Evolutionary conservation across 2,797 vertebrate genomes (phyloP), one percentile per base, ranked within the genome.

Genomic region (Pyrocephalus nanus): DNA sequence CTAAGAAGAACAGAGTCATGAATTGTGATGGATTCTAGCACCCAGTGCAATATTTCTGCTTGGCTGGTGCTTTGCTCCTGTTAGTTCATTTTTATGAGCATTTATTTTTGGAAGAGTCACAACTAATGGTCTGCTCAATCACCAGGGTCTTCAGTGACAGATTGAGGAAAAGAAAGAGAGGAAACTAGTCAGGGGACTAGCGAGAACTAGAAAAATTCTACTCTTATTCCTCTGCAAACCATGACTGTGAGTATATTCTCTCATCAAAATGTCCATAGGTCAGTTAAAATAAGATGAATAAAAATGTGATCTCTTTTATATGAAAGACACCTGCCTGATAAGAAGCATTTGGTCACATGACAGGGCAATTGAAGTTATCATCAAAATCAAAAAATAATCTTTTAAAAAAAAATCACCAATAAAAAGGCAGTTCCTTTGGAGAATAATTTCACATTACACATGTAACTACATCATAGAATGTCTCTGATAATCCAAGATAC

Each of bases 71-170:
- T 92, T 91, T 77, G 18, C 34, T 87, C 38, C 23, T 13, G 11
- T 76, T 87, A 58, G 26, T 67, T 72, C 34, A 58, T 86, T 82
- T 91, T 92, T 58, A 80, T 62, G 54, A 86, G 26, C 26, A 30
- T 47, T 94, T 80, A 53, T 81, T 90, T 92, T 92, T 91, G 21
- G 25, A 96, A 87, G 47, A 88, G 38, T 58, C 30, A 58, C 22
- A 54, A 29, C 40, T 90, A 86, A 90, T 51, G 15, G 20, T 90
- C 71, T 87, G 20, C 26, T 82, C 50, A 13, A 70, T 54, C 73
- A 55, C 19, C 45, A 79, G 36, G 11, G 13, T 36, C 61, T 77
- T 86, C 26, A 45, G 27, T 55, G 84, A 76, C 34, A 85, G 27
- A 71, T 48, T 82, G 30, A 77, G 10, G 11, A 9, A 47, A 75